Evolutionary conservation across 2,888 invertebrate species (phyloP), one percentile per base, ranked within the genome.

Genomic region (Atherix ibis): DNA sequence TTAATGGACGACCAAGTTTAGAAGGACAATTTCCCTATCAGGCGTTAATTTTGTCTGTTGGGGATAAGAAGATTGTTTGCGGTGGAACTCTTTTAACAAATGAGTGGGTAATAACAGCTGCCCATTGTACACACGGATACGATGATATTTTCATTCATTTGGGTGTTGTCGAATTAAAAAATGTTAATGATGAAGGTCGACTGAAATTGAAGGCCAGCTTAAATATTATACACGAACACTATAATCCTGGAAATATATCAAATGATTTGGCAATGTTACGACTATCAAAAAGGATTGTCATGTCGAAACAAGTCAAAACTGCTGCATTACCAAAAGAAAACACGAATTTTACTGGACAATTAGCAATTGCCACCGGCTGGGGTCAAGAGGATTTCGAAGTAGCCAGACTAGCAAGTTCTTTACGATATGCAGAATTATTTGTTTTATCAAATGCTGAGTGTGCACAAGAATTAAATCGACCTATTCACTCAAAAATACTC

Each of bases 91-190:
- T 60, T 39, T 42, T 60, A 34, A 49, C 53, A 42, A 47, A 46
- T 2, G 48, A 56, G 19, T 60, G 59, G 59, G 46, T 60, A 6
- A 43, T 60, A 12, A 60, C 61, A 2, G 60, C 60, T 3, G 61
- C 52, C 3, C 60, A 60, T 36, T 60, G 60, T 40, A 50, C 51
- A 13, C 46, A 50, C 46, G 54, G 52, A 4, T 55, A 56, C 4
- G 52, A 51, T 10, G 52, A 56, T 18, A 57, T 51, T 29, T 54
- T 58, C 39, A 49, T 60, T 1, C 58, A 60, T 31, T 34, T 60
- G 47, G 61, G 61, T 16, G 53, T 56, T 2, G 45, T 49, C 26
- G 52, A 48, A 27, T 50, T 56, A 5, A 50, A 55, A 22, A 49
- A 52, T 27, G 46, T 46, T 1, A 35, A 43, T 3, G 50, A 50